These are phyloP conservation scores for Grammatotria lemairii DNA, from an alignment of 2,113 vertebrate species.

Conservation along the genomic window DNA sequence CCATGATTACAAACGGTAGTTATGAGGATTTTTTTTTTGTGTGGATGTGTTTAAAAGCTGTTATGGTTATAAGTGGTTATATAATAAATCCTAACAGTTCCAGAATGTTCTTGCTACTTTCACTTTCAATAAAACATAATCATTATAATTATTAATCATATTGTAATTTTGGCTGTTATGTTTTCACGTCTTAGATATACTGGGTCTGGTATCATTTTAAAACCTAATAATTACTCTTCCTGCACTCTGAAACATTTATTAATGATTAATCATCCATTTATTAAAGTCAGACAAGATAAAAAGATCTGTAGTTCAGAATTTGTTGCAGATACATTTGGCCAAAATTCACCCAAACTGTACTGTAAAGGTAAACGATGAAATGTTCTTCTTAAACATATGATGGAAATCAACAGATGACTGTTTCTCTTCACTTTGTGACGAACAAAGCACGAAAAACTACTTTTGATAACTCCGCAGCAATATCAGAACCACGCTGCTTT, in stretches of 20 bases:
- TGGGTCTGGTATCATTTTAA: rapidly evolving
- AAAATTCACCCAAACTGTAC: neutral
- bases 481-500: rapidly evolving
- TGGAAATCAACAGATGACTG: neutral
- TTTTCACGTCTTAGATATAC: neutral
- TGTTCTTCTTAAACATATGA: neutral
- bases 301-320: rapidly evolving
- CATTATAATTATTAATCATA: neutral
- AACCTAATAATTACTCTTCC: neutral
- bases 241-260: rapidly evolving
- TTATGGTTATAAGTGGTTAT: neutral
- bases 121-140: neutral
- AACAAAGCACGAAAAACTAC: rapidly evolving
- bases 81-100: neutral
- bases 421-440: neutral
- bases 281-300: neutral
- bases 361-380: neutral
- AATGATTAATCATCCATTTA: neutral
- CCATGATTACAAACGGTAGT: neutral
- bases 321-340: neutral
- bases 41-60: neutral
- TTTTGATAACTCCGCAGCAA: rapidly evolving
- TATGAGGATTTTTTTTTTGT: neutral
- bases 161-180: neutral
- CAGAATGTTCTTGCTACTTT: neutral